Evolutionary conservation across 2,113 vertebrate species (phyloP), one percentile per base, ranked within the genome.

Genomic region (Solea solea): DNA sequence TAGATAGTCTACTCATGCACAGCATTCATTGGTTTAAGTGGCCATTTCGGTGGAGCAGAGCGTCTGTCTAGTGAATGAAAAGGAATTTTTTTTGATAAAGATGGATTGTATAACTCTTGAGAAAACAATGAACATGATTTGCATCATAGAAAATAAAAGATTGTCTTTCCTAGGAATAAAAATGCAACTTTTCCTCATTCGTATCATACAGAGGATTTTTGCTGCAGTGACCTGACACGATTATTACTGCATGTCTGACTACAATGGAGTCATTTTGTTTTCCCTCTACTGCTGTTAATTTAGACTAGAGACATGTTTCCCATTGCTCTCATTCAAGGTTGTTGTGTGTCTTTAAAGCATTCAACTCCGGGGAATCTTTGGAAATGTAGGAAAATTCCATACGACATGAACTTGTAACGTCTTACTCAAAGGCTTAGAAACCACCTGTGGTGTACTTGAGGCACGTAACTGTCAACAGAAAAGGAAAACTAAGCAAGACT

Each of bases 1-100:
- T 85, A 80, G 72, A 74, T 78, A 86, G 65, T 78, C 74, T 25
- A 8, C 65, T 83, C 76, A 62, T 71, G 68, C 59, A 66, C 61
- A 21, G 61, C 54, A 74, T 74, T 67, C 56, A 66, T 44, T 60
- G 13, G 21, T 12, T 55, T 42, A 40, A 68, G 57, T 45, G 11
- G 11, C 61, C 12, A 51, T 74, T 41, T 45, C 8, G 8, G 12
- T 12, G 42, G 34, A 52, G 39, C 39, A 51, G 14, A 56, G 52
- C 42, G 9, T 28, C 7, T 49, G 21, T 53, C 6, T 9, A 2
- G 16, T 21, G 9, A 21, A 28, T 5, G 9, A 25, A 56, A 34
- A 15, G 1, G 46, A 64, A 53, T 34, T 45, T 1, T 28, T 61
- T 61, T 15, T 45, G 45, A 50, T 39, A 16, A 63, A 49, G 9